These are phyloP conservation scores for Hydra vulgaris DNA, from an alignment of 30 jellyfish, hydroid and myxozoan genomes.

Conservation along the genomic window DNA sequence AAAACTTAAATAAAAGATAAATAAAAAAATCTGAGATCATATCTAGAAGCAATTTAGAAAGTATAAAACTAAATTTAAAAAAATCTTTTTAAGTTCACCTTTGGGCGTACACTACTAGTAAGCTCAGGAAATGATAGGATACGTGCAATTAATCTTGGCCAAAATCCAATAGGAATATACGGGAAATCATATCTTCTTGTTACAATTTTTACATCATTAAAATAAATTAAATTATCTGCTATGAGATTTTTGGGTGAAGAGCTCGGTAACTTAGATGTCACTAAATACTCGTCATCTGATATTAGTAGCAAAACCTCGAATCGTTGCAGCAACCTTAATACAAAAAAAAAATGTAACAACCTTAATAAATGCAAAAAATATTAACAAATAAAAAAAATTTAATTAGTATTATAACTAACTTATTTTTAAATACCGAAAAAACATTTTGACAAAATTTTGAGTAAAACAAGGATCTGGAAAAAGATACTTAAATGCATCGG, in stretches of 20 bases:
- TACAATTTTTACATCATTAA: slow-evolving; percentile 15
- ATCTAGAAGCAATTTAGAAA: no score
- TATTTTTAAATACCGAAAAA: slow-evolving; percentile 74
- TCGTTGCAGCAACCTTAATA: slow-evolving; percentile 55
- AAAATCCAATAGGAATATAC: slow-evolving; percentile 78
- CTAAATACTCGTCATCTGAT: slow-evolving; percentile 41
- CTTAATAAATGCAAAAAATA: no score
- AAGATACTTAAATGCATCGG: slow-evolving; percentile 41
- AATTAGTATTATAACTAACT: no score
- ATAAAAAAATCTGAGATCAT: no score
- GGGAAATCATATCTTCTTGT: slow-evolving; percentile 56
- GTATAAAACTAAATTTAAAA: no score
- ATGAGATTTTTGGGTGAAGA: slow-evolving; percentile 5
- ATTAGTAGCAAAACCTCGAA: slow-evolving; percentile 68
- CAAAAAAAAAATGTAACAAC: background rate
- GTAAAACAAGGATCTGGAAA: slow-evolving; percentile 53
- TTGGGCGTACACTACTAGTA: background rate
- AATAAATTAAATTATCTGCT: background rate
- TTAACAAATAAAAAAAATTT: background rate
- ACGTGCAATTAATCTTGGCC: slow-evolving; percentile 82
- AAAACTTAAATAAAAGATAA: no score
- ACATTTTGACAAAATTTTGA: slow-evolving; percentile 41
- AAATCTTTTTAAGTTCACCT: no score
- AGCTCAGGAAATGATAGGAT: slow-evolving; percentile 21
- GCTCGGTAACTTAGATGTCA: slow-evolving; percentile 53